A percentile compares a stretch with the other conserved stretches of the same genome.
phyloP scores from a whole-genome alignment of 1,140 invertebrate genomes.

The Rhopalosiphum padi region DNA sequence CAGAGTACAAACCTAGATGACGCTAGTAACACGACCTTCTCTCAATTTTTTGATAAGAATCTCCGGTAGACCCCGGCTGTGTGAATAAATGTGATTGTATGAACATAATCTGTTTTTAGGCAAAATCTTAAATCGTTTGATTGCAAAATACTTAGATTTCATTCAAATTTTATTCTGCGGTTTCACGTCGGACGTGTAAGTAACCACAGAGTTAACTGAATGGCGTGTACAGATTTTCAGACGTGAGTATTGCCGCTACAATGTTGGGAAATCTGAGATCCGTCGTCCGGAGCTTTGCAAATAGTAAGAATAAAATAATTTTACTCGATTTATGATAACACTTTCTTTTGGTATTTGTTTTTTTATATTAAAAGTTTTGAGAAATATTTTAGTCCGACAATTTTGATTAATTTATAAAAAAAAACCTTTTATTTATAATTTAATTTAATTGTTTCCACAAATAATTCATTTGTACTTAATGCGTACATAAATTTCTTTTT shows the following conservation, averaged over 20 bases:
- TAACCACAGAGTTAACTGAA: background rate
- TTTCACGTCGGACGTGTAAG: too few relatives aligned
- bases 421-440: background rate
- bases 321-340: background rate
- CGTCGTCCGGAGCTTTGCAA: background rate
- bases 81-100: too few relatives aligned
- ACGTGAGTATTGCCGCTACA: background rate
- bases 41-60: background rate
- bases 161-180: too few relatives aligned
- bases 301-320: slow-evolving; percentile 30
- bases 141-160: too few relatives aligned
- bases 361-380: background rate
- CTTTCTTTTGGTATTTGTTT: background rate
- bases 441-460: background rate
- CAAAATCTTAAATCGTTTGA: background rate
- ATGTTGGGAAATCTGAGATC: slow-evolving; percentile 37
- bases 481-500: too few relatives aligned
- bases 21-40: background rate
- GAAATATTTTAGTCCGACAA: background rate
- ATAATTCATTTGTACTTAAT: background rate
- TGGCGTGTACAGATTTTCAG: background rate
- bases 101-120: too few relatives aligned
- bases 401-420: background rate
- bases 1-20: background rate
- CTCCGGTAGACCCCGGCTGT: background rate